Evolutionary conservation across 2,888 invertebrate species (phyloP).

Genomic region (Globia sparganii): DNA sequence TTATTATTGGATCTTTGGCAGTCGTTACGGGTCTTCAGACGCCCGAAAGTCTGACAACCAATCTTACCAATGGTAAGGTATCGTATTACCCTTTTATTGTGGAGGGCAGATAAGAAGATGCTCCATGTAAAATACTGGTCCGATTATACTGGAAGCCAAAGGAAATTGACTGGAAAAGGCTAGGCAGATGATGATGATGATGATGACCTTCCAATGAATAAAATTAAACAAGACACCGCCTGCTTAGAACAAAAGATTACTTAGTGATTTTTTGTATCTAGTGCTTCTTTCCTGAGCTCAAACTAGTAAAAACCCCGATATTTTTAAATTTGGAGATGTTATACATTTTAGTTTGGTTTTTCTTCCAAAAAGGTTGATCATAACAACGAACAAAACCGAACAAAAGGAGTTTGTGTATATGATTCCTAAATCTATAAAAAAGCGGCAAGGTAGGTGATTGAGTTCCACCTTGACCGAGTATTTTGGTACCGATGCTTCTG

Average conservation of each 20-base stretch:
- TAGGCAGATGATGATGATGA: background rate
- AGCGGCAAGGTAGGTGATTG: slow-evolving; percentile 29
- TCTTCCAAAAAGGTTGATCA: background rate
- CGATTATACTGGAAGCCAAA: background rate
- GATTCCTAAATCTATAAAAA: slow-evolving; percentile 40
- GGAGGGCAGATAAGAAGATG: too few relatives aligned
- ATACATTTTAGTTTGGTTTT: background rate
- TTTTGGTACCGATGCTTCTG: slow-evolving; percentile 34
- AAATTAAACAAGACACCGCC: background rate
- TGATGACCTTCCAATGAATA: background rate
- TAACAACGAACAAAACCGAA: too few relatives aligned
- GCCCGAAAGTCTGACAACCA: too few relatives aligned
- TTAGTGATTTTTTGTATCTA: background rate
- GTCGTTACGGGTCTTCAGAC: background rate
- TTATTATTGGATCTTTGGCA: too few relatives aligned
- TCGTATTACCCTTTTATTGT: background rate
- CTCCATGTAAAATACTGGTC: background rate
- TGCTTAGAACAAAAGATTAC: background rate
- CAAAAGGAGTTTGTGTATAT: slow-evolving; percentile 18
- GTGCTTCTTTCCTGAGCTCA: background rate
- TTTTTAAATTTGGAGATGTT: background rate
- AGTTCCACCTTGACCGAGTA: slow-evolving; percentile 56
- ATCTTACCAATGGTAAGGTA: too few relatives aligned
- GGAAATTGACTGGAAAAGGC: background rate
- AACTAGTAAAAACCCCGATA: background rate